Evolutionary conservation across 1,140 invertebrate species (phyloP), one percentile per base, ranked within the genome.

Genomic region (Mya arenaria): DNA sequence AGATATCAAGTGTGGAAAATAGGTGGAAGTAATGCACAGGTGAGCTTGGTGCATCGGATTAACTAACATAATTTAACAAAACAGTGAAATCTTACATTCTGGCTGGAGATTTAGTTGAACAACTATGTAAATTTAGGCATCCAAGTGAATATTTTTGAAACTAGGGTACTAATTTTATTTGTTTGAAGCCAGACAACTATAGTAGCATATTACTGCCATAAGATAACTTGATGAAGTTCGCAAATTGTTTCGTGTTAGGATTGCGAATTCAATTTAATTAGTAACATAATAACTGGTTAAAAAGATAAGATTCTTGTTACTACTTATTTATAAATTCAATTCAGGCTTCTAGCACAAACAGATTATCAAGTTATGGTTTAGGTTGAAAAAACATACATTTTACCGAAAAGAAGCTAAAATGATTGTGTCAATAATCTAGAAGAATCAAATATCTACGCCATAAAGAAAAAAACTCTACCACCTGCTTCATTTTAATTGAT

Each of bases 21-120:
- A 82, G 94, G 94, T 34, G 94, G 94, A 17, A 94, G 93, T 69
- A 87, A 94, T 89, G 94, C 94, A 48, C 94, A 94, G 90, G 93
- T 92, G 78, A 77, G 48, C n/a, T 17, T 19, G 19, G 28, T 10
- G 1, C 37, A 41, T 3, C n/a, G n/a, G n/a, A n/a, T n/a, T n/a
- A n/a, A n/a, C n/a, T n/a, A n/a, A n/a, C n/a, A n/a, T n/a, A n/a
- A n/a, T n/a, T n/a, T n/a, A n/a, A n/a, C n/a, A n/a, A n/a, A n/a
- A n/a, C 4, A 15, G 8, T 19, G 6, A 6, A 23, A 4, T 41
- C 1, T 17, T 30, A 13, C 41, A n/a, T 19, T 41, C 1, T 62
- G 19, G 32, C 1, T 62, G 4, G 23, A 10, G 32, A 39, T 62
- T 63, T 37, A 63, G 10, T 34, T 15, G 0, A 23, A n/a, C 30